Evolutionary conservation across 37 sponge, comb jelly and placozoan species (phyloP).

Genomic region (Eunapius fragilis): DNA sequence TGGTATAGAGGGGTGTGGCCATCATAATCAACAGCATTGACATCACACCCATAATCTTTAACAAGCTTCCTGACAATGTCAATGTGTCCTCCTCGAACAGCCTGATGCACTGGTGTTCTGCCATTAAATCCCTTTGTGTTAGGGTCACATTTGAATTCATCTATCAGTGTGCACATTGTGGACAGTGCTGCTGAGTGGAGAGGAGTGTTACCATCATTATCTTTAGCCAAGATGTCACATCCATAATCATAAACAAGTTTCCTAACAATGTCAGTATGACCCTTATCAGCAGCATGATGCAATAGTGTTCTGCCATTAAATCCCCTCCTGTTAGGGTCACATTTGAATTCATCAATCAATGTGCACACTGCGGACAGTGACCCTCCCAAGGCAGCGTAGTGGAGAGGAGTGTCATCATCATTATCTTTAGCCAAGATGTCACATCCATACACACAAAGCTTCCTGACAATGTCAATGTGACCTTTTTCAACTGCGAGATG

Average conservation of each 20-base stretch:
- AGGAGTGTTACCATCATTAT: constrained; percentile 11
- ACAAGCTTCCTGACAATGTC: constrained; percentile 15
- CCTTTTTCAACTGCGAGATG: background rate
- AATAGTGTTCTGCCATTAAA: too few species aligned
- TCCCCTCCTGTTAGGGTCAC: too few species aligned
- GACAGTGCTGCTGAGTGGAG: constrained; percentile 1
- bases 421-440: background rate
- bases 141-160: background rate
- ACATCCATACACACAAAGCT: background rate
- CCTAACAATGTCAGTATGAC: background rate
- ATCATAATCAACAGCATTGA: background rate
- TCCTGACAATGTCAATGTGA: constrained; percentile 1
- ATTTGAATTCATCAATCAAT: too few species aligned
- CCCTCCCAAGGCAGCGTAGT: background rate
- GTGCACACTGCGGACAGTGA: too few species aligned
- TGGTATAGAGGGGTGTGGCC: background rate
- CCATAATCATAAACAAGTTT: background rate
- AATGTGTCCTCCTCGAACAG: background rate
- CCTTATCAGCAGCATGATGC: too few species aligned
- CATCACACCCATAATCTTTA: background rate
- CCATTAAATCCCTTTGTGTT: too few species aligned
- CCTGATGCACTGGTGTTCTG: too few species aligned
- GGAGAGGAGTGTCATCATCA: constrained; percentile 1
- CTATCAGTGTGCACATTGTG: too few species aligned
- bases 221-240: background rate